phyloP scores from a whole-genome alignment of 2,797 vertebrate genomes.

The Cercopithecus neglectus region DNA sequence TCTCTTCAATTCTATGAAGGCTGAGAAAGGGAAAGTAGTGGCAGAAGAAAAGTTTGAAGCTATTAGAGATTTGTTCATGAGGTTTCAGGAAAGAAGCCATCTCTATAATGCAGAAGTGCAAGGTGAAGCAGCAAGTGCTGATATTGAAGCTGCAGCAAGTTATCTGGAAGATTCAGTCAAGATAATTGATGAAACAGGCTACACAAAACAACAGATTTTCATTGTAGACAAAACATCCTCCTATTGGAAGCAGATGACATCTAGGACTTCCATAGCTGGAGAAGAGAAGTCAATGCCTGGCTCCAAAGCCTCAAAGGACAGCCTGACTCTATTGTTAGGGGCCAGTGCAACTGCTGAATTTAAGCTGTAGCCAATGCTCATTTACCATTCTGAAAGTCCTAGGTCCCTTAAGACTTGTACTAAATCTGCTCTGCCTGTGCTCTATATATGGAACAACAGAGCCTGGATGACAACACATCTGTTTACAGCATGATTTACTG shows the following conservation, averaged over 20 bases:
- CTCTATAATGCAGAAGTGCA: neutral
- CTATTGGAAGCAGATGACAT: neutral
- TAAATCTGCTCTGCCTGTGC: neutral
- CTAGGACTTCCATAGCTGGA: neutral
- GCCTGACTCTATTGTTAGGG: neutral
- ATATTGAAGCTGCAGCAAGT: neutral
- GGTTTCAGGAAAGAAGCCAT: neutral
- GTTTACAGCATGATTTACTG: neutral
- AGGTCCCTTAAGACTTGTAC: neutral
- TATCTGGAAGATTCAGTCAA: neutral
- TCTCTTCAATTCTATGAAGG: neutral
- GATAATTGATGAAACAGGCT: neutral
- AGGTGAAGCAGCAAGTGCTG: neutral
- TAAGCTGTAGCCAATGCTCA: neutral
- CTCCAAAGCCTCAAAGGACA: neutral
- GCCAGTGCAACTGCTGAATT: neutral
- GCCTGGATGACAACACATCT: neutral
- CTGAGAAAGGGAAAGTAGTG: neutral
- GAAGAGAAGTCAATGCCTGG: neutral
- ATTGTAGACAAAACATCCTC: neutral
- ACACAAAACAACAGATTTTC: neutral
- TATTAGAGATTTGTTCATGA: neutral
- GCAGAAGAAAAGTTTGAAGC: neutral
- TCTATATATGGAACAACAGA: neutral
- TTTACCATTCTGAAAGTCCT: neutral